Percentiles rank a stretch among this genome's conserved stretches.
Evolutionary conservation across 1,140 invertebrate species (phyloP).

Genomic region (Sycobia sp.): DNA sequence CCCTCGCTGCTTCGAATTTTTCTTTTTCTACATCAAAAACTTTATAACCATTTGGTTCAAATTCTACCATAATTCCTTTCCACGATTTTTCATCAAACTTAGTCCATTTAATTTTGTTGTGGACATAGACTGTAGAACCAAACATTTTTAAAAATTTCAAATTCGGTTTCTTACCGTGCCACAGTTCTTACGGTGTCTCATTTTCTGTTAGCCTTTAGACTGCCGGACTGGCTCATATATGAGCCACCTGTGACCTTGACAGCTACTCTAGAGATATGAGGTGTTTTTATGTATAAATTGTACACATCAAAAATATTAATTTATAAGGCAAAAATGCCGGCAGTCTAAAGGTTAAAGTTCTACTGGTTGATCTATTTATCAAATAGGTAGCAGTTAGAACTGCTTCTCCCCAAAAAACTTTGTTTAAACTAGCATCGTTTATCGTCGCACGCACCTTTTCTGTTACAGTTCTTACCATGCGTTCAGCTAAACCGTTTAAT

Average conservation of each 20-base stretch:
- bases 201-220: too few relatives aligned
- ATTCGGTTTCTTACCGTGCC: slow-evolving; percentile 50
- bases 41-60: slow-evolving; percentile 58
- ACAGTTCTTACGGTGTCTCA: slow-evolving; percentile 51
- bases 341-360: too few relatives aligned
- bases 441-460: background rate
- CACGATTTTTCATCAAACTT: slow-evolving; percentile 55
- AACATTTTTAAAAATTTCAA: slow-evolving; percentile 58
- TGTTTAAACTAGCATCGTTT: too few relatives aligned
- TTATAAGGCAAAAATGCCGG: too few relatives aligned
- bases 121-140: too few relatives aligned
- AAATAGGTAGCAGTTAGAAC: too few relatives aligned
- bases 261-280: too few relatives aligned
- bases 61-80: slow-evolving; percentile 54
- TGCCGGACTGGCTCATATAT: too few relatives aligned
- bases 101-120: slow-evolving; percentile 49
- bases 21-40: slow-evolving; percentile 47
- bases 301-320: too few relatives aligned
- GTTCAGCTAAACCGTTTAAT: background rate
- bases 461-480: background rate
- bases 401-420: too few relatives aligned
- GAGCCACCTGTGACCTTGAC: too few relatives aligned
- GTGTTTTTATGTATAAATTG: too few relatives aligned
- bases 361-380: slow-evolving; percentile 54
- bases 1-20: slow-evolving; percentile 49